These are phyloP conservation scores for Stegana nigrithorax DNA, from an alignment of 2,888 invertebrate genomes.

Conservation along the genomic window DNA sequence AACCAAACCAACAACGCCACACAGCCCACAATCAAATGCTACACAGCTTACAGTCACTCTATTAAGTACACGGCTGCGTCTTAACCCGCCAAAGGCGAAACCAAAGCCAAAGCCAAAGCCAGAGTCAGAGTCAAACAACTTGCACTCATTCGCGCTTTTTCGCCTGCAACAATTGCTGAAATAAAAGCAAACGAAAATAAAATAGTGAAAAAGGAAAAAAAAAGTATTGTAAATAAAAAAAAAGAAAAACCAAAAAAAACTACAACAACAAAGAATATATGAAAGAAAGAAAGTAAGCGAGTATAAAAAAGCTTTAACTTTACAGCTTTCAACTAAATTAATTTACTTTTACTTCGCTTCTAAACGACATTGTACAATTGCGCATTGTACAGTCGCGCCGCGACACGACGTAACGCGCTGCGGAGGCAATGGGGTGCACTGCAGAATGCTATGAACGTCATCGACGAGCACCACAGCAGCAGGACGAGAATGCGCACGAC, in stretches of 20 bases:
- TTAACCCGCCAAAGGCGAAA: background rate
- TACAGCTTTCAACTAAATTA: slow-evolving; percentile 67
- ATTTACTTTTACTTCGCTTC: slow-evolving; percentile 59
- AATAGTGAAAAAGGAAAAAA: background rate
- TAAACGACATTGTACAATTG: background rate
- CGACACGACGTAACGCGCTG: background rate
- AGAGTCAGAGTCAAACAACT: background rate
- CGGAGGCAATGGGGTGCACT: background rate
- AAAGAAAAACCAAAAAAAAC: background rate
- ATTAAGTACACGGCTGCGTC: slow-evolving; percentile 10
- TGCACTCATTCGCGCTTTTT: slow-evolving; percentile 10
- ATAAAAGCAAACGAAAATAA: background rate
- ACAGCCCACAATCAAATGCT: background rate
- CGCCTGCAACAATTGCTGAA: slow-evolving; percentile 2
- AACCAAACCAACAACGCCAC: background rate
- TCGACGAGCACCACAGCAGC: slow-evolving; percentile 24
- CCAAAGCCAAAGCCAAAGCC: no score
- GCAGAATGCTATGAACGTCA: slow-evolving; percentile 29
- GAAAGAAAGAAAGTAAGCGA: slow-evolving; percentile 47
- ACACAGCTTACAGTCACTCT: slow-evolving; percentile 9
- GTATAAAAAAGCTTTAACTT: slow-evolving; percentile 63
- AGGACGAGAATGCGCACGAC: background rate
- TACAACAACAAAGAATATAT: slow-evolving; percentile 22
- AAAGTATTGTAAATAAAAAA: background rate
- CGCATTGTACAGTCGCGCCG: background rate